These are phyloP conservation scores for Parnassius apollo DNA, from an alignment of 2,888 invertebrate species.

Conservation along the genomic window DNA sequence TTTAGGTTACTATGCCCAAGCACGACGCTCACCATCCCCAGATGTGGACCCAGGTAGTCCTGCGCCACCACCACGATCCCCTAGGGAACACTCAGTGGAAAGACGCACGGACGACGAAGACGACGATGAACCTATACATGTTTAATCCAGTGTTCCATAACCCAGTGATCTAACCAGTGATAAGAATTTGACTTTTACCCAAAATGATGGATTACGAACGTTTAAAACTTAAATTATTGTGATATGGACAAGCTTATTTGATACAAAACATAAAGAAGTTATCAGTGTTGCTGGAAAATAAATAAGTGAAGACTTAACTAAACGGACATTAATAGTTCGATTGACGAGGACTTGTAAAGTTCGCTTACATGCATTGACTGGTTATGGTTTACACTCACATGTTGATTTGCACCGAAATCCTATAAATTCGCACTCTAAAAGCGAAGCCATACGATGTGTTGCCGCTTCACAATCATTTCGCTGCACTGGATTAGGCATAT, in stretches of 20 bases:
- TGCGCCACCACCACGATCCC: constrained; percentile 73
- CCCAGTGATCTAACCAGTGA: constrained; percentile 32
- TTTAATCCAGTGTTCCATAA: constrained; percentile 51
- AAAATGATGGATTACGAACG: neutral
- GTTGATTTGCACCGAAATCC: constrained; percentile 20
- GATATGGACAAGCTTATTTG: constrained; percentile 13
- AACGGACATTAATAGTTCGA: neutral
- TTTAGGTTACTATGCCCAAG: constrained; percentile 75
- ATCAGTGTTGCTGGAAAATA: too few species aligned
- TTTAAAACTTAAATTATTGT: constrained; percentile 9
- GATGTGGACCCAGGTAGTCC: constrained; percentile 83
- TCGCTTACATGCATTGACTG: constrained; percentile 15
- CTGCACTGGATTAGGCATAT: too few species aligned
- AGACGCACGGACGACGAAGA: constrained; percentile 77
- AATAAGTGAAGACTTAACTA: constrained; percentile 6
- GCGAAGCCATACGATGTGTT: too few species aligned
- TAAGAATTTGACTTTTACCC: constrained; percentile 10
- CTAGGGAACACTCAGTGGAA: constrained; percentile 63
- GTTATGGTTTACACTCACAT: constrained; percentile 26
- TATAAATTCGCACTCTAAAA: constrained; percentile 6
- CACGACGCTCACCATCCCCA: constrained; percentile 72
- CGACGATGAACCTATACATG: constrained; percentile 84
- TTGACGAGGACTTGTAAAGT: constrained; percentile 11
- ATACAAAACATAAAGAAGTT: neutral
- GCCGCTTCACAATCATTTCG: too few species aligned